Percentiles rank a stretch among this genome's conserved stretches.
Conservation (phyloP, 2,797 vertebrate species). For the Paguma larvata region DNA sequence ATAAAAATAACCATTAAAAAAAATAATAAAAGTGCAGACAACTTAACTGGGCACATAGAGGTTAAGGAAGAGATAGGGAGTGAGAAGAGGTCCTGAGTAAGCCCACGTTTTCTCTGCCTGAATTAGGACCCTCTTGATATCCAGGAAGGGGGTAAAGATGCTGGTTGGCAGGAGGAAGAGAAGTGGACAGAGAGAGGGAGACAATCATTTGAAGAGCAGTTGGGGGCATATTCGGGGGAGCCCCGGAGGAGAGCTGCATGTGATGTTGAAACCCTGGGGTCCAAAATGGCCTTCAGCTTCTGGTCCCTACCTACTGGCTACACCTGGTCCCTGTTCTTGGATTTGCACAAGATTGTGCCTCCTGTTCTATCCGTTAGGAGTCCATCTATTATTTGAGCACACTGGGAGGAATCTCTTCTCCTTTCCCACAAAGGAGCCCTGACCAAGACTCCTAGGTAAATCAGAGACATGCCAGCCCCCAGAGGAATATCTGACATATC, state of each 20-base stretch:
- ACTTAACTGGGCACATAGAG: neutral
- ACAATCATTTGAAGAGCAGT: neutral
- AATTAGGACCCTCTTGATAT: neutral
- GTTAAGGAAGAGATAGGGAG: neutral
- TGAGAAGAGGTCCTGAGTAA: neutral
- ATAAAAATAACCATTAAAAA: too few species aligned
- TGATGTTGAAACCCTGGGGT: neutral
- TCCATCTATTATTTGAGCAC: neutral
- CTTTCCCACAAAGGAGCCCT: neutral
- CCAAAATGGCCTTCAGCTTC: neutral
- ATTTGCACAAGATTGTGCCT: neutral
- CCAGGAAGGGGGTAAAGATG: neutral
- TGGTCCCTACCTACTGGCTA: neutral
- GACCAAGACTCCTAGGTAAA: neutral
- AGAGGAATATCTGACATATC: neutral
- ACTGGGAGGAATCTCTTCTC: neutral
- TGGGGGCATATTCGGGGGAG: fast-evolving
- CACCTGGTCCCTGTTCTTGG: neutral
- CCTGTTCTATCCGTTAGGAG: neutral
- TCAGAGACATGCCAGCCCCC: neutral
- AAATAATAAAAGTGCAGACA: neutral
- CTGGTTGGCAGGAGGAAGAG: neutral
- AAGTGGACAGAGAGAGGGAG: neutral
- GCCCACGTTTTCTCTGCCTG: neutral
- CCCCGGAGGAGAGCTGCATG: neutral